Base-by-base conservation (phyloP, 2,113 vertebrate species). In the Lepisosteus oculatus region DNA sequence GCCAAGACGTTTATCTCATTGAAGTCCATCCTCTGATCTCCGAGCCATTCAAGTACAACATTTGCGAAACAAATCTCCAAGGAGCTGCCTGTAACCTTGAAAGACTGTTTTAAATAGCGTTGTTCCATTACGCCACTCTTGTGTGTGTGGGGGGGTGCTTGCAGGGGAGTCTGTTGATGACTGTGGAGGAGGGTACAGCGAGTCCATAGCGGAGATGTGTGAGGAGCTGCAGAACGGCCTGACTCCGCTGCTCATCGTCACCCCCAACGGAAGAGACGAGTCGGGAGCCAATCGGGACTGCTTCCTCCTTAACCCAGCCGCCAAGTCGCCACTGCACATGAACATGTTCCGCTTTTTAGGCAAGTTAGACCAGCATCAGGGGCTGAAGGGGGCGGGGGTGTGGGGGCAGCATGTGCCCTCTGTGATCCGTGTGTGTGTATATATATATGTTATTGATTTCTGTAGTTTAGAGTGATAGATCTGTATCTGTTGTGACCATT, bases 281-380 rank as follows among this genome's bases (percentile, higher is more conserved):
- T 98, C 97, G 0, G 97, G 97, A 6, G 97, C 97, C 76, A 99
- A 99, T 85, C 89, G 97, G 11, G 97, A 99, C 87, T 99, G 97
- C 74, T 99, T 97, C 88, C 89, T 99, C 0, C 85, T 99, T 72
- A 99, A 96, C 85, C 97, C 97, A 0, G 94, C 95, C 0, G 94
- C 96, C 76, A 94, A 95, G 82, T 95, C 96, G 2, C 77, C 92
- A 0, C 91, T 99, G 65, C 97, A 99, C 84, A 95, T 96, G 90
- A 95, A 91, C 92, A 99, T 99, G 97, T 98, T 99, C 84, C 94
- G 97, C 79, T 99, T 99, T 85, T 83, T 99, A 73, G 97, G 97
- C 99, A 93, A 76, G 92, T 83, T 56, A 64, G 8, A 64, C n/a
- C 1, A 12, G 42, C 29, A 29, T 29, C 29, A 2, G 29, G 29